Conservation (phyloP, 2,797 vertebrate genomes). For the Discoglossus pictus region DNA sequence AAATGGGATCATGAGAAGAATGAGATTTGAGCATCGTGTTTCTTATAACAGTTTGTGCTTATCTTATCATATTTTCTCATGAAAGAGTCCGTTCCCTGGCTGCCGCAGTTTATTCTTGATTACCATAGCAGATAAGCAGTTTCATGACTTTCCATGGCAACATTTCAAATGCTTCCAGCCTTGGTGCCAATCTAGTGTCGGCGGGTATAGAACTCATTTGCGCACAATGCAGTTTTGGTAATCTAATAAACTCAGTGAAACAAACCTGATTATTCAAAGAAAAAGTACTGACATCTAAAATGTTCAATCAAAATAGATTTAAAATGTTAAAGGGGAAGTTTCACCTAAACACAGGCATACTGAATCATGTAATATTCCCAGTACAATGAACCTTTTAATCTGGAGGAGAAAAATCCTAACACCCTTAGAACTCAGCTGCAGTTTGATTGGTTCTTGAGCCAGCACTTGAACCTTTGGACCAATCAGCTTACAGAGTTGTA, state of each 20-base stretch:
- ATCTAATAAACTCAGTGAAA: neutral
- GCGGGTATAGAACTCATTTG: slow-evolving; percentile 33
- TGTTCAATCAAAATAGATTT: too few relatives aligned
- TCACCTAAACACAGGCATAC: too few relatives aligned
- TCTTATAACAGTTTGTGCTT: slow-evolving; percentile 9
- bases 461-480: too few relatives aligned
- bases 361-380: too few relatives aligned
- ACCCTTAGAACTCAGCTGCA: too few relatives aligned
- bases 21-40: neutral
- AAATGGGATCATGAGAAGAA: slow-evolving; percentile 7
- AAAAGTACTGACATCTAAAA: too few relatives aligned
- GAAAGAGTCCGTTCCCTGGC: slow-evolving; percentile 21
- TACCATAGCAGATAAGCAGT: slow-evolving; percentile 32
- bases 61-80: slow-evolving; percentile 30
- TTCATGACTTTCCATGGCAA: slow-evolving; percentile 40
- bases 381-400: too few relatives aligned
- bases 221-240: slow-evolving; percentile 11
- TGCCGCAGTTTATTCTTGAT: slow-evolving; percentile 29
- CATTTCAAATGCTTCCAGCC: slow-evolving; percentile 29
- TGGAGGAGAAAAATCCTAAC: too few relatives aligned
- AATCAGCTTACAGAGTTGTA: too few relatives aligned
- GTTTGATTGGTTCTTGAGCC: too few relatives aligned
- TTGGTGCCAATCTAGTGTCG: slow-evolving; percentile 21
- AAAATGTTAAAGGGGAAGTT: too few relatives aligned
- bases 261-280: neutral